phyloP scores from a whole-genome alignment of 2,888 invertebrate species.

The Chrysopilus asiliformis region DNA sequence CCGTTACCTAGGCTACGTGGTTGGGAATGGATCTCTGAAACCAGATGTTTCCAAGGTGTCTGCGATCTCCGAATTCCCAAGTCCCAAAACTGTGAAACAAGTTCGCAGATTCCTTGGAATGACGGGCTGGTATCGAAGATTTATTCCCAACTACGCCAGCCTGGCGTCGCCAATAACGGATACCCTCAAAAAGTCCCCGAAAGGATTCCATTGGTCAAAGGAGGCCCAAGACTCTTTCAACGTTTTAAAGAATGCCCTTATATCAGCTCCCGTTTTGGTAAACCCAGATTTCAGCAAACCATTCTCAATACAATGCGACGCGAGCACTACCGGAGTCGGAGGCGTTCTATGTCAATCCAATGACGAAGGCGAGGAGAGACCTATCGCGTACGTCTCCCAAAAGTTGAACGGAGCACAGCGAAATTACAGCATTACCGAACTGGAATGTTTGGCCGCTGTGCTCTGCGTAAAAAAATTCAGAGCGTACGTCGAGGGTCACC shows the following conservation, averaged over 20 bases:
- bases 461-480: conserved; percentile 20
- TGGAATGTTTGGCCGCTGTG: conserved; percentile 19
- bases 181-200: not conserved
- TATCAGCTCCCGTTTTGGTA: not conserved
- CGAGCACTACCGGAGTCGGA: conserved; percentile 5
- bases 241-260: not conserved
- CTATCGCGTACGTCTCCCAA: conserved; percentile 7
- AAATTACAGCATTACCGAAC: conserved; percentile 15
- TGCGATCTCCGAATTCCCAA: too few species aligned
- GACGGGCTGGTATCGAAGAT: conserved; percentile 1
- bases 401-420: conserved; percentile 2
- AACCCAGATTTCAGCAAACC: conserved; percentile 2
- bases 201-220: not conserved
- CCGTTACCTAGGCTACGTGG: conserved; percentile 4
- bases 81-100: too few species aligned
- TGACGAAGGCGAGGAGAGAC: not conserved
- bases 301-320: not conserved
- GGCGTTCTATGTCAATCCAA: not conserved
- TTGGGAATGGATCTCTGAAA: too few species aligned
- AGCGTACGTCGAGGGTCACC: conserved; percentile 15
- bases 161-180: not conserved
- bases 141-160: not conserved
- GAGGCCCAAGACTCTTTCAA: not conserved
- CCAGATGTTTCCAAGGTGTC: too few species aligned
- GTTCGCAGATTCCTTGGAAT: not conserved